phyloP scores from a whole-genome alignment of 2,797 vertebrate species.

The Chromis chromis region DNA sequence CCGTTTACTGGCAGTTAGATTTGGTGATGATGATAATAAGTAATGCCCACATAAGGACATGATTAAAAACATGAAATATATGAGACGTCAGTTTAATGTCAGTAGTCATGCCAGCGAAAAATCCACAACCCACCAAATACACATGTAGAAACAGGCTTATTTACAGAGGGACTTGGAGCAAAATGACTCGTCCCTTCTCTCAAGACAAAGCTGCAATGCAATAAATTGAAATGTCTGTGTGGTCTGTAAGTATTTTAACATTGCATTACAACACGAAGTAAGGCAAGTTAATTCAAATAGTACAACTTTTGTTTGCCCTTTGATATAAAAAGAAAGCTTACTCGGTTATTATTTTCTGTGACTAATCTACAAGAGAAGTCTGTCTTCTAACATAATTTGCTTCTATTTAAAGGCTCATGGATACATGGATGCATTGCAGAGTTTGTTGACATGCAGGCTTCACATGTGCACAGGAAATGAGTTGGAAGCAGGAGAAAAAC shows the following conservation, averaged over 20 bases:
- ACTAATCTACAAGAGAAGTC: no score
- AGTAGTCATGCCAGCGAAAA: not conserved
- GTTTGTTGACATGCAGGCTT: no score
- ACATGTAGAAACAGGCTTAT: constrained; percentile 8
- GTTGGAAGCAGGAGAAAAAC: no score
- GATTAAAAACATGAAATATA: not conserved
- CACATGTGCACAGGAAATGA: no score
- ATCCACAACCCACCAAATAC: not conserved
- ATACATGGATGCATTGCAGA: no score
- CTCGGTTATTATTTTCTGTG: no score
- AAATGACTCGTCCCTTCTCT: not conserved
- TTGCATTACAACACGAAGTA: no score
- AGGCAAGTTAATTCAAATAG: no score
- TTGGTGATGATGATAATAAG: not conserved
- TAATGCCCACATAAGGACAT: not conserved
- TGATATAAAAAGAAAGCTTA: no score
- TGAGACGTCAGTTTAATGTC: not conserved
- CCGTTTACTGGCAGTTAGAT: not conserved
- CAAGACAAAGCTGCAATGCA: not conserved
- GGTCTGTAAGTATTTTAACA: not conserved
- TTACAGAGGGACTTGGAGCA: not conserved
- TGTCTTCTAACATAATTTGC: no score
- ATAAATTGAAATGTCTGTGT: not conserved
- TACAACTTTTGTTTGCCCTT: no score
- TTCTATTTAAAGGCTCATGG: no score